Conservation (phyloP, 2,797 vertebrate species). For the Tachyglossus aculeatus region DNA sequence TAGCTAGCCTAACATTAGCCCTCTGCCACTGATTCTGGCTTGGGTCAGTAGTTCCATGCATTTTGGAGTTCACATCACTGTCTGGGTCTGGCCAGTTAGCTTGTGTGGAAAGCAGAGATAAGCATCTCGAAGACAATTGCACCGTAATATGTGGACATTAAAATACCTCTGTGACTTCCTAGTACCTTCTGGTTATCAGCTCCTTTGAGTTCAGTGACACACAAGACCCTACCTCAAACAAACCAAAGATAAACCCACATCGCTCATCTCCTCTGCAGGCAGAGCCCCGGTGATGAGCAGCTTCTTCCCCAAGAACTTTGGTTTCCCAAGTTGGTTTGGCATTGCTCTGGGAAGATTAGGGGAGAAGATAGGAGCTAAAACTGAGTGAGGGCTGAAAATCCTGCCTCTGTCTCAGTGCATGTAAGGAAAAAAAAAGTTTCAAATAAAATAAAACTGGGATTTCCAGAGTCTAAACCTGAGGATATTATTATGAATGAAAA, state of each 20-base stretch:
- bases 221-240: not conserved
- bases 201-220: not conserved
- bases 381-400: too few species aligned
- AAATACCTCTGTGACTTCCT: not conserved
- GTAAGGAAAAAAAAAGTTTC: too few species aligned
- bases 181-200: not conserved
- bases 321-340: too few species aligned
- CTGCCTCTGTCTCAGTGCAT: too few species aligned
- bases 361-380: too few species aligned
- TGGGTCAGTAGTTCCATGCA: not conserved
- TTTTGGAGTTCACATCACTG: not conserved
- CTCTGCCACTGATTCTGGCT: not conserved
- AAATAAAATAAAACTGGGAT: too few species aligned
- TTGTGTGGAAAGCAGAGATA: not conserved
- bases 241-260: not conserved
- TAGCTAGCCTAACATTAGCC: not conserved
- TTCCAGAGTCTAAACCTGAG: too few species aligned
- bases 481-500: too few species aligned
- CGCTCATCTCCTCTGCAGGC: not conserved
- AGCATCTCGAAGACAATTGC: not conserved
- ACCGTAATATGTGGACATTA: not conserved
- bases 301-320: too few species aligned
- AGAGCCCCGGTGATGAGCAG: rapidly evolving
- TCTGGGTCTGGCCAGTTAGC: not conserved
- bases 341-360: not conserved